These are phyloP conservation scores for Acestrorhynchus altus DNA, from an alignment of 2,797 vertebrate species.

Conservation along the genomic window DNA sequence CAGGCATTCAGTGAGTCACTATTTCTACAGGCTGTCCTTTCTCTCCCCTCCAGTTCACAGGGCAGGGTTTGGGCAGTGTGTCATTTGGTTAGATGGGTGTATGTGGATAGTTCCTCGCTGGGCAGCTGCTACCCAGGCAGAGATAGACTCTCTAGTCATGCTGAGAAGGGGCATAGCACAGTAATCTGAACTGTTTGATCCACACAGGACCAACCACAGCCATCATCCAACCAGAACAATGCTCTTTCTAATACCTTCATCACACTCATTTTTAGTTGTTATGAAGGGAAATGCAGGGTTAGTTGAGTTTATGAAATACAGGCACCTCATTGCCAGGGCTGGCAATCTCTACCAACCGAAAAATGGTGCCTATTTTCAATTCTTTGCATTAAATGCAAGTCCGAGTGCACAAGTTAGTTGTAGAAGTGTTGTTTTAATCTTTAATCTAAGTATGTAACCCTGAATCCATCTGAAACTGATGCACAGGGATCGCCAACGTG, in stretches of 20 bases:
- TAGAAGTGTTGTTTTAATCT: too few relatives aligned
- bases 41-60: neutral
- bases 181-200: constrained; percentile 23
- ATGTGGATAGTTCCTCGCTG: constrained; percentile 30
- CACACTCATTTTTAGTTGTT: neutral
- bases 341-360: too few relatives aligned
- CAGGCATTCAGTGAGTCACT: constrained; percentile 25
- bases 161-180: neutral
- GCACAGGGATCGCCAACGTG: too few relatives aligned
- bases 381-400: too few relatives aligned
- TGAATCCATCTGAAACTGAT: too few relatives aligned
- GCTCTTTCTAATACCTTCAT: neutral
- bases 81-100: constrained; percentile 20
- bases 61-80: constrained; percentile 22
- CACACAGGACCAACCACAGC: neutral
- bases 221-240: neutral
- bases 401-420: too few relatives aligned
- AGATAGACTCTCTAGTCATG: constrained; percentile 23
- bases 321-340: too few relatives aligned
- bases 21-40: constrained; percentile 6
- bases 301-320: neutral
- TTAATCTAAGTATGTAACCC: too few relatives aligned
- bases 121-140: constrained; percentile 37
- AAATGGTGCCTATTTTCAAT: too few relatives aligned
- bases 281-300: neutral